Percentiles rank a stretch among this genome's conserved stretches.
These are phyloP conservation scores for Agrilus biguttatus DNA, from an alignment of 2,888 invertebrate species.

Conservation along the genomic window DNA sequence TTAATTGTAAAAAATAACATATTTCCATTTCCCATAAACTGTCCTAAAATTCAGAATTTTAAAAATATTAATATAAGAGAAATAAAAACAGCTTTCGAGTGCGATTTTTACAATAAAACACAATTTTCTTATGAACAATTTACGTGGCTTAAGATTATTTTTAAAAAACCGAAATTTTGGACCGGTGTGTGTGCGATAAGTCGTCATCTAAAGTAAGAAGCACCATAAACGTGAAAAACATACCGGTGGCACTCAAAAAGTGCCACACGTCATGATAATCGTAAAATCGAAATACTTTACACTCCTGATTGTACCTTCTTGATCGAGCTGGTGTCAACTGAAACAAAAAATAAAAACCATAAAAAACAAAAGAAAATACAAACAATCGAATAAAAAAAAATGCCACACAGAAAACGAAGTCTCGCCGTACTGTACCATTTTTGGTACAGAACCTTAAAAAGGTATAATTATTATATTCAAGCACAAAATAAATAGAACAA, in stretches of 20 bases:
- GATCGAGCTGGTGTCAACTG: constrained; percentile 61
- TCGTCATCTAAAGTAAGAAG: constrained; percentile 70
- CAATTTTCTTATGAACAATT: too few species aligned
- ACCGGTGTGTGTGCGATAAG: constrained; percentile 46
- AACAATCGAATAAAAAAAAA: too few species aligned
- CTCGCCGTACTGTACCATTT: too few species aligned
- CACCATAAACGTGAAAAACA: constrained; percentile 75
- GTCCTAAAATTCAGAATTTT: background rate
- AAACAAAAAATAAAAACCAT: constrained; percentile 10
- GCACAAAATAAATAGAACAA: background rate
- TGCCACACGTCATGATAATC: constrained; percentile 82
- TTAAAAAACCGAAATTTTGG: constrained; percentile 63
- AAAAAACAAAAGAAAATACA: background rate
- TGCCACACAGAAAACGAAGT: too few species aligned
- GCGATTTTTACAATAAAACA: background rate
- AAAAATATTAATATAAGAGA: background rate
- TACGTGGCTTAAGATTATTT: background rate
- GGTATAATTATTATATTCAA: too few species aligned
- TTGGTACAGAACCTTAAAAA: too few species aligned
- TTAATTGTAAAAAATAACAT: too few species aligned
- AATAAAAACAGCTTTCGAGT: background rate
- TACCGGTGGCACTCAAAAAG: constrained; percentile 58
- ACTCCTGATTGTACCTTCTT: constrained; percentile 55
- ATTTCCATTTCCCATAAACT: background rate
- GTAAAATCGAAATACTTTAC: constrained; percentile 55